Evolutionary conservation across 92 coral and sea anemone genomes (phyloP).

Genomic region (Palythoa caribaeorum): DNA sequence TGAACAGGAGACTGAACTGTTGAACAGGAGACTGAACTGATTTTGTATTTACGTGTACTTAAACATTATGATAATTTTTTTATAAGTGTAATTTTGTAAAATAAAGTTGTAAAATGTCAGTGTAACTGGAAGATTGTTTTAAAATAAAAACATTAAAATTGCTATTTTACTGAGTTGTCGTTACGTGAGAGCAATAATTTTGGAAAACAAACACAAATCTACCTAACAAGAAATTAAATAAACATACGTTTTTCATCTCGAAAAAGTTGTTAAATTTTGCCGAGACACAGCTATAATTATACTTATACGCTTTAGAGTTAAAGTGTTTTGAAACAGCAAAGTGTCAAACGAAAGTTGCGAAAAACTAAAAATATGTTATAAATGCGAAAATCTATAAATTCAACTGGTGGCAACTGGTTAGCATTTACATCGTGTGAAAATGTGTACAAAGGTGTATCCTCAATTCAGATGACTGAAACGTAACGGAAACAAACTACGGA

Average conservation of each 20-base stretch:
- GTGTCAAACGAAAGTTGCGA: slow-evolving; percentile 8
- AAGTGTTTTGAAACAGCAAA: neutral
- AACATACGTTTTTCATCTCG: neutral
- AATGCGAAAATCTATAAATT: no score
- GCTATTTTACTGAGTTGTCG: neutral
- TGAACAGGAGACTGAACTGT: slow-evolving; percentile 1
- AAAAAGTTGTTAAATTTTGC: neutral
- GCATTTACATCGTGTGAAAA: no score
- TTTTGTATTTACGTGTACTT: no score
- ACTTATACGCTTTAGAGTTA: neutral
- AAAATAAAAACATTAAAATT: neutral
- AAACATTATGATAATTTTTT: no score
- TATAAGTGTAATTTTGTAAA: no score
- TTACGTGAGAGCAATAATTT: neutral
- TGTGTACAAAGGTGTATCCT: no score
- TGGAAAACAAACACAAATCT: slow-evolving; percentile 1
- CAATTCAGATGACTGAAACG: no score
- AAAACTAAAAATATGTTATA: neutral
- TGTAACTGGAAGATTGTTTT: no score
- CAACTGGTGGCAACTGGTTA: no score
- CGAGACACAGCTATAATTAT: neutral
- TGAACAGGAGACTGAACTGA: no score
- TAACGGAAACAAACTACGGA: no score
- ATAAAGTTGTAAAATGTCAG: no score
- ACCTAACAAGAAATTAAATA: neutral